Evolutionary conservation across 1,140 invertebrate genomes (phyloP), one percentile per base, ranked within the genome.

Genomic region (Agrilus planipennis): DNA sequence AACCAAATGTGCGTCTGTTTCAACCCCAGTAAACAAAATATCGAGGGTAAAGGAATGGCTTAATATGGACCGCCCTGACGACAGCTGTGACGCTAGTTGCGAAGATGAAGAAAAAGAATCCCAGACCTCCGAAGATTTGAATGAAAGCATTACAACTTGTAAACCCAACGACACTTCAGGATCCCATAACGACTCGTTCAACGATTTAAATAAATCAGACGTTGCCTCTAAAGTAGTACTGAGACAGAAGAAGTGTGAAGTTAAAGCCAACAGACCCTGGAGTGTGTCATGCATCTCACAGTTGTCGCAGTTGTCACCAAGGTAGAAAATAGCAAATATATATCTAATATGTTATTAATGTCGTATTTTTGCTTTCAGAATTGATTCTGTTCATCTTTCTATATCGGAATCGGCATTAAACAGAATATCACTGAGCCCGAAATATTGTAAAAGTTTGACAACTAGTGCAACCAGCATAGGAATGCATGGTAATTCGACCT

Each of bases 351-450:
- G 47, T 28, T 3, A 46, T 32, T 0, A 44, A 42, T 2, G 42
- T 51, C 32, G 19, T 34, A 4, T 6, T 25, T 25, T 25, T 6
- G n/a, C 15, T 31, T 31, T 31, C 5, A 6, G 15, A 6, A 31
- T 27, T 27, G 23, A 12, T 12, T 27, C 12, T 12, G 12, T 27
- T 27, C 12, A 50, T 64, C 78, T 69, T 48, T 89, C 84, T 0
- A 87, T 86, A 50, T 89, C 86, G 0, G 87, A 92, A 64, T 87
- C 84, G 1, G 86, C 86, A 10, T 63, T 91, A 10, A 76, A 89
- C 59, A 76, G 80, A 12, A 64, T 87, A 15, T 62, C 64, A 31
- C 65, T 60, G 16, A 63, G 55, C 29, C 65, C 60, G 19, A 61
- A 61, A 39, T 61, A 60, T 22, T 65, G 62, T 11, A 57, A 63